Evolutionary conservation across 2,113 vertebrate species (phyloP), one percentile per base, ranked within the genome.

Genomic region (Mohoua ochrocephala): DNA sequence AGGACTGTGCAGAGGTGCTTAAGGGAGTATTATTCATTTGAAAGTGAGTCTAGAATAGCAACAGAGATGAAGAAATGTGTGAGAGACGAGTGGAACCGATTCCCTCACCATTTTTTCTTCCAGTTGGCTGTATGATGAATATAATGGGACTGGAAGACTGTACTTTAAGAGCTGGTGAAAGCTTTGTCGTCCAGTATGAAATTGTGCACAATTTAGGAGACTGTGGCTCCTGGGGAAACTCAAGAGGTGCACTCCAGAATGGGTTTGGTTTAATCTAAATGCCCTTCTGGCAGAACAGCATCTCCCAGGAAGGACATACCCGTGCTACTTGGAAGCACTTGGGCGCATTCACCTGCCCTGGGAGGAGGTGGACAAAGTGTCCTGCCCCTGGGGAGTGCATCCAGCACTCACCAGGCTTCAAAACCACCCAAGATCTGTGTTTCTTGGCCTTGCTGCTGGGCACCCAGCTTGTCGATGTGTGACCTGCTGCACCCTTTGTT

Each of bases 281-380:
- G 23, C 47, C 3, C 15, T 77, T 79, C 24, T 88, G 88, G 31
- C 21, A 73, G 44, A 92, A 12, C 24, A 59, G 33, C 9, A 12
- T 71, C 49, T 76, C 35, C 15, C 50, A 63, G 39, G 47, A 75
- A 30, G 27, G 30, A 49, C 0, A 0, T 67, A 18, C 5, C 13
- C 0, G 0, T 70, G 37, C 31, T 87, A 0, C 31, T 49, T 61
- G n/a, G 74, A 80, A 73, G 35, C 20, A 11, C 37, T 82, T 54
- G 37, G 35, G 28, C 11, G 2, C 0, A 0, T 79, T 60, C 16
- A 9, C 31, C 15, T 63, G 0, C 14, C 5, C 30, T 61, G 12
- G 22, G 69, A 89, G 47, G 37, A 39, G 19, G 7, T 17, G 10
- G 20, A 67, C 15, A 1, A 15, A 52, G 23, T 1, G 1, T 54